Conservation (phyloP, 1,140 invertebrate genomes). For the Apocrypta bakeri region DNA sequence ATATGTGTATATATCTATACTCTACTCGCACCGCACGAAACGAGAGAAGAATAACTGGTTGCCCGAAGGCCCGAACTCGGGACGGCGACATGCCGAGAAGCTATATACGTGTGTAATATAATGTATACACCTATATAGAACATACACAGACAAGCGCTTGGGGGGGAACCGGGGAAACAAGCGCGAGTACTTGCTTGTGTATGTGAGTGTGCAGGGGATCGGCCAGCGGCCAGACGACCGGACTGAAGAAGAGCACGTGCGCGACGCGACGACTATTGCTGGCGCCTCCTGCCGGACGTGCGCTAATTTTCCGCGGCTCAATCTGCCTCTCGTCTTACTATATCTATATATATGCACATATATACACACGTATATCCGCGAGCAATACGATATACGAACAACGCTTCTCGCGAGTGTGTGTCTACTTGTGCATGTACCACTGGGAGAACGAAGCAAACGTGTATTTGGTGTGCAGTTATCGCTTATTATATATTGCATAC, state of each 20-base stretch:
- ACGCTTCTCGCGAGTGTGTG: no score
- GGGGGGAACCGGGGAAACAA: background rate
- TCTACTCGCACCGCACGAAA: background rate
- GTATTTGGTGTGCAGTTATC: no score
- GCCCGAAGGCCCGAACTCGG: background rate
- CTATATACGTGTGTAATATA: no score
- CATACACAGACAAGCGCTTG: background rate
- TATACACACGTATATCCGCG: no score
- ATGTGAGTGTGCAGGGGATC: slow-evolving; percentile 29
- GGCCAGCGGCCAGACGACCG: slow-evolving; percentile 11
- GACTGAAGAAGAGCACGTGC: slow-evolving; percentile 9
- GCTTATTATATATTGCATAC: no score
- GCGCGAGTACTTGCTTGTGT: slow-evolving; percentile 37
- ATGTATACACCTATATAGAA: no score
- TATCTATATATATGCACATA: no score
- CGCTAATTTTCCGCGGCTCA: background rate
- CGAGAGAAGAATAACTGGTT: background rate
- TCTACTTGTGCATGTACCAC: no score
- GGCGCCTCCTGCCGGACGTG: slow-evolving; percentile 38
- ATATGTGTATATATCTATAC: no score
- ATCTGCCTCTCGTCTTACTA: background rate
- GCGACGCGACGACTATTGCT: slow-evolving; percentile 2
- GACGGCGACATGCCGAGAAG: no score
- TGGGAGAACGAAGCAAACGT: no score
- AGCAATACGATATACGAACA: no score